Evolutionary conservation across 92 coral and sea anemone genomes (phyloP), one percentile per base, ranked within the genome.

Genomic region (Blastomussa wellsi): DNA sequence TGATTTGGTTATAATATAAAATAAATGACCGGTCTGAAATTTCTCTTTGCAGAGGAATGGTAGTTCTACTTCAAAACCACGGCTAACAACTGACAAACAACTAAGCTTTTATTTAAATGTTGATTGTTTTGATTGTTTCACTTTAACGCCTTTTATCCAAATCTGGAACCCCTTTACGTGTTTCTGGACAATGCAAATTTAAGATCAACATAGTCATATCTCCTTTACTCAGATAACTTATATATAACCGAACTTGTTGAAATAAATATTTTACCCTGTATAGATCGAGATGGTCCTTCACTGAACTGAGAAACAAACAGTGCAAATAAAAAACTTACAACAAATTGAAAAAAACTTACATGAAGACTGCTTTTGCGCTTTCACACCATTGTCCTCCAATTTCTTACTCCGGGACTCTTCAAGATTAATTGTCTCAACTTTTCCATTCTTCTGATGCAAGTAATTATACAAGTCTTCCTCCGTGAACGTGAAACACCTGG

Each of bases 401-500:
- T 83, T 74, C 74, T 47, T 83, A 36, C 26, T 41, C 49, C 37
- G 74, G 22, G 60, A 29, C 53, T 83, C 81, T 53, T 74, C 87
- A 62, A 74, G 35, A 47, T 74, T 62, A 42, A 83, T 62, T 5
- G 87, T 48, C 48, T 83, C 87, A 62, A 74, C 87, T 22, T 74
- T 83, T 74, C 81, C 81, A 74, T 36, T 73, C 48, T 74, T 74
- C 41, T 83, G 42, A 33, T 83, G 87, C 74, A 83, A 16, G 44
- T 66, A 83, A 35, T 83, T 60, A 26, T 83, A 74, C 74, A 83
- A 48, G 48, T 83, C 87, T 39, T 83, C 64, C 42, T 71, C 81
- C 62, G 87, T 83, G 74, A 83, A 83, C 10, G 59, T 26, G 42
- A 74, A 74, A 28, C 5, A 9, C 20, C 77, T 74, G 15, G 79